Conservation (phyloP, 2,888 invertebrate genomes). For the Perizoma flavofasciatum region DNA sequence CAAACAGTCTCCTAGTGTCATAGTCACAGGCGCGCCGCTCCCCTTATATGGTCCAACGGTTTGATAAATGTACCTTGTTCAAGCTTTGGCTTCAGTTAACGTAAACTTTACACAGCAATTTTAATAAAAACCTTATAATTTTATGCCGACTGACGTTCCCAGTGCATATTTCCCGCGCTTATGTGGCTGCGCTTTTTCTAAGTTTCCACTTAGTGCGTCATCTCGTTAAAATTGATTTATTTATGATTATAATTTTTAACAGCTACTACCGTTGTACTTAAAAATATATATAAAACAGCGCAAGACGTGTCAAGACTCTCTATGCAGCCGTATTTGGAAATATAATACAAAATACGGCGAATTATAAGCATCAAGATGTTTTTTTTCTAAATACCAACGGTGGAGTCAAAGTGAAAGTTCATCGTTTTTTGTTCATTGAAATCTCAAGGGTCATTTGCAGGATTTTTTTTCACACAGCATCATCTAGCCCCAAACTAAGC, state of each 20-base stretch:
- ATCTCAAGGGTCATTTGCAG: too few relatives aligned
- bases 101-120: slow-evolving; percentile 28
- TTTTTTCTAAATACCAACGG: too few relatives aligned
- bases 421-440: too few relatives aligned
- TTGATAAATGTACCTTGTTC: slow-evolving; percentile 55
- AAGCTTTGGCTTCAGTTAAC: slow-evolving; percentile 39
- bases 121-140: slow-evolving; percentile 35
- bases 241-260: slow-evolving; percentile 36
- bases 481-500: too few relatives aligned
- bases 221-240: slow-evolving; percentile 42
- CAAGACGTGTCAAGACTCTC: too few relatives aligned
- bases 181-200: slow-evolving; percentile 33
- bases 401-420: too few relatives aligned
- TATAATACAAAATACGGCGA: too few relatives aligned
- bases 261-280: slow-evolving; percentile 9
- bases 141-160: slow-evolving; percentile 33
- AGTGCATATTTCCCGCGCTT: slow-evolving; percentile 28
- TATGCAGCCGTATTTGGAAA: too few relatives aligned
- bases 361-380: too few relatives aligned
- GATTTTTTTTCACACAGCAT: too few relatives aligned
- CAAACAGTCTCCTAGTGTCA: slow-evolving; percentile 60
- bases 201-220: slow-evolving; percentile 26
- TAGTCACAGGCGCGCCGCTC: slow-evolving; percentile 60
- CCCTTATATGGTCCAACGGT: slow-evolving; percentile 53
- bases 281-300: too few relatives aligned